Conservation (phyloP, 2,113 vertebrate species). For the Bujurquina vittata region DNA sequence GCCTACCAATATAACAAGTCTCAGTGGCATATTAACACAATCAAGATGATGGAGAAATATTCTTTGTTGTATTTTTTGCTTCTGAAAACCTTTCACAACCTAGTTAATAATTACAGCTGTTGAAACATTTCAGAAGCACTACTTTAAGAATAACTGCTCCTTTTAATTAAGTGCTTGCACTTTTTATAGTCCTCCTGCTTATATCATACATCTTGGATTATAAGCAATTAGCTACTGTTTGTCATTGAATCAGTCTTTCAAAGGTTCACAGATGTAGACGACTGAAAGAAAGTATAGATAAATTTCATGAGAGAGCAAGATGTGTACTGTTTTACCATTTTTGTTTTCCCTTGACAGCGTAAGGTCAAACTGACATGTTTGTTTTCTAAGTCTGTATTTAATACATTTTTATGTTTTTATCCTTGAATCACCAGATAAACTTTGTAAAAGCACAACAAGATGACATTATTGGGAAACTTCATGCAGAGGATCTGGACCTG, state of each 20-base stretch:
- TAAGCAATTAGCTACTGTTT: constrained; percentile 18
- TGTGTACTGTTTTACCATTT: not conserved
- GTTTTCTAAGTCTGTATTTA: constrained; percentile 2
- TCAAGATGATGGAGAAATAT: not conserved
- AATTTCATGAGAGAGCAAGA: not conserved
- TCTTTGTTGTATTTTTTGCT: not conserved
- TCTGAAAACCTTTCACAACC: not conserved
- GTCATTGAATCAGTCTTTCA: constrained; percentile 4
- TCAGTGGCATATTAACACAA: not conserved
- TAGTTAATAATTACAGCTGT: no score
- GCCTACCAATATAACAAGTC: not conserved
- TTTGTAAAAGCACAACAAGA: constrained; percentile 86
- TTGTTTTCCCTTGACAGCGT: not conserved
- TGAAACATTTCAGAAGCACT: not conserved
- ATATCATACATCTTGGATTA: not conserved
- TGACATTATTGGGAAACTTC: constrained; percentile 78
- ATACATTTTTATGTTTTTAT: not conserved
- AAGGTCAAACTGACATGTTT: not conserved
- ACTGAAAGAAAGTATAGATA: not conserved
- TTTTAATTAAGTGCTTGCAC: not conserved
- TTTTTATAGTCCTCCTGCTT: not conserved
- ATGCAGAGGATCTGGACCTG: constrained; percentile 74
- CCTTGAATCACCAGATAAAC: constrained; percentile 78
- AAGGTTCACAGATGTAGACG: constrained; percentile 2
- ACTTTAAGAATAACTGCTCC: not conserved